Conservation (phyloP, 2,113 vertebrate species). For the Sprattus sprattus region DNA sequence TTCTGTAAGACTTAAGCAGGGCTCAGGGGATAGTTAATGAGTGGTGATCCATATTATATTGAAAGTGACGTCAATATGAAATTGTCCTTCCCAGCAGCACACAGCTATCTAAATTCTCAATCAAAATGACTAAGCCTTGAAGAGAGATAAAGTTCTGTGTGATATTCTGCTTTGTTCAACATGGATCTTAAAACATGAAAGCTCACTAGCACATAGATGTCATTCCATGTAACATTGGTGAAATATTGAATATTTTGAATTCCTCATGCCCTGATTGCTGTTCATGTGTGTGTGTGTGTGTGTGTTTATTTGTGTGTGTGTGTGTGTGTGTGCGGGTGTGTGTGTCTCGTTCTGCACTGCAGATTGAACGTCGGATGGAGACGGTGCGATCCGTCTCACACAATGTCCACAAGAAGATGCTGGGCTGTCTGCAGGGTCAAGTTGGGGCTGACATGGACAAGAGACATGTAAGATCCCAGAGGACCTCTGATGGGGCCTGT, state of each 20-base stretch:
- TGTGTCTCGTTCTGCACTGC: slow-evolving; percentile 15
- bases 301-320: neutral
- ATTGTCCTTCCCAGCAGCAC: neutral
- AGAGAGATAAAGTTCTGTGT: neutral
- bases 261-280: neutral
- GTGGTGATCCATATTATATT: neutral
- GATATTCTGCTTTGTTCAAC: neutral
- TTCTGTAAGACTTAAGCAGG: neutral
- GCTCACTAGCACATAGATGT: neutral
- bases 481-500: neutral
- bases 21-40: neutral
- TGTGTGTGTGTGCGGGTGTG: neutral
- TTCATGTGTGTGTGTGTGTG: neutral
- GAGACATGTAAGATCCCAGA: slow-evolving; percentile 82
- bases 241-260: neutral
- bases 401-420: slow-evolving; percentile 84
- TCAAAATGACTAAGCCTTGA: neutral
- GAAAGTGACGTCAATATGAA: neutral
- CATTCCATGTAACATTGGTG: neutral
- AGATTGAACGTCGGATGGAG: slow-evolving; percentile 88
- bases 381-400: slow-evolving; percentile 84
- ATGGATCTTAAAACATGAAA: neutral
- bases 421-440: slow-evolving; percentile 86
- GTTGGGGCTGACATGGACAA: slow-evolving; percentile 85
- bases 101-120: neutral